Evolutionary conservation across 2,797 vertebrate species (phyloP).

Genomic region (Megaceryle alcyon): DNA sequence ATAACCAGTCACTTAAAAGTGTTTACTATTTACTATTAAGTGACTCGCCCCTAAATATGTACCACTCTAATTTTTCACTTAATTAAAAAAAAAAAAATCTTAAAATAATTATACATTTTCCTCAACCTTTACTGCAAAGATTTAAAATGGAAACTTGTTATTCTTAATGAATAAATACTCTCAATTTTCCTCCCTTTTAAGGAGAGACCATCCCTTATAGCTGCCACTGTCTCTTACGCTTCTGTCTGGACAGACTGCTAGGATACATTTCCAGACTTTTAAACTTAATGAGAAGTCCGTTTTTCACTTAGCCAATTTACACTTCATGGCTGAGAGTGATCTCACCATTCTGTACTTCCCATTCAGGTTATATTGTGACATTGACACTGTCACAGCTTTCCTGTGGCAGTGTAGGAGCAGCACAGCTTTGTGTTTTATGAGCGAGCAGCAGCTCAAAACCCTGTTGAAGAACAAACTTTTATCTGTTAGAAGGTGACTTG

Average conservation of each 20-base stretch:
- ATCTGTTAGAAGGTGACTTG: not conserved
- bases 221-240: rapidly evolving
- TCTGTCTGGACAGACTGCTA: not conserved
- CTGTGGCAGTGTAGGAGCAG: not conserved
- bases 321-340: not conserved
- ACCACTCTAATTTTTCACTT: not conserved
- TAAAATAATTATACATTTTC: rapidly evolving
- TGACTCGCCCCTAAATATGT: not conserved
- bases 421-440: not conserved
- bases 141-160: not conserved
- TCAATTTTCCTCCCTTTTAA: not conserved
- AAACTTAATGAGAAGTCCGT: rapidly evolving
- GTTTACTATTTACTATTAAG: not conserved
- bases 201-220: not conserved
- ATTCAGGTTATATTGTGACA: rapidly evolving
- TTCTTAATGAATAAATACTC: not conserved
- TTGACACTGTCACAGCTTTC: not conserved
- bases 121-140: not conserved
- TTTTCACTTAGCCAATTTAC: not conserved
- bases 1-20: not conserved
- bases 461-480: rapidly evolving
- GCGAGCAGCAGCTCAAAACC: not conserved
- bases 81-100: not conserved
- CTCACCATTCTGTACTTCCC: rapidly evolving
- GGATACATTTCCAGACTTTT: not conserved